Evolutionary conservation across 2,888 invertebrate genomes (phyloP), one percentile per base, ranked within the genome.

Genomic region (Acrocyrtus sp.): DNA sequence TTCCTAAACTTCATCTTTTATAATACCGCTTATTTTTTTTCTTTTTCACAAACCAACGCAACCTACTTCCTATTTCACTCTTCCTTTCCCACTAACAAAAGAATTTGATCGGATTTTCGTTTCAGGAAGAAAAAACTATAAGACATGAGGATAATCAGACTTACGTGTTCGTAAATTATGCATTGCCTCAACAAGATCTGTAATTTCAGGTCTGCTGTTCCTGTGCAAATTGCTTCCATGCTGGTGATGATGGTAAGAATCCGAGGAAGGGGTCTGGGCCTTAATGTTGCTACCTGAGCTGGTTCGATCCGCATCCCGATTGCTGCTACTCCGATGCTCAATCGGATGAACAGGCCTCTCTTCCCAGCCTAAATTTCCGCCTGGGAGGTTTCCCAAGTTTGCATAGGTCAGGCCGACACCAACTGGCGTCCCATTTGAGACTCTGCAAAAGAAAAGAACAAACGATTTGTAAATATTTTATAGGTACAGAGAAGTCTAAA

Each of bases 151-250:
- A 53, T 54, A 45, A 57, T 61, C 57, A 68, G 50, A 58, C 87
- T 86, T 84, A 88, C 88, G 88, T 81, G 89, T 87, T 82, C 88
- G 84, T 80, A 89, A 85, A 83, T 88, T 89, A 83, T 89, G 89
- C 88, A 90, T 88, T 65, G 89, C 89, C 83, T 90, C 92, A 82
- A 88, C 90, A 82, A 89, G 88, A 83, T 89, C 88, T 72, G 89
- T 87, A 83, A 91, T 87, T 83, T 88, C 89, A 82, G 83, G 88
- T 69, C 84, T 83, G 61, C 79, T 78, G 78, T 83, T 84, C 82
- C 84, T 85, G 29, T 78, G 79, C 57, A 74, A 62, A 62, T 72
- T 57, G 61, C 57, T 58, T 66, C 63, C 68, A 43, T 72, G 77
- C 45, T 69, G n/a, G 72, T 34, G 70, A 60, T 74, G 74, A 54